phyloP scores from a whole-genome alignment of 1,140 invertebrate genomes.

The Cepaea nemoralis region DNA sequence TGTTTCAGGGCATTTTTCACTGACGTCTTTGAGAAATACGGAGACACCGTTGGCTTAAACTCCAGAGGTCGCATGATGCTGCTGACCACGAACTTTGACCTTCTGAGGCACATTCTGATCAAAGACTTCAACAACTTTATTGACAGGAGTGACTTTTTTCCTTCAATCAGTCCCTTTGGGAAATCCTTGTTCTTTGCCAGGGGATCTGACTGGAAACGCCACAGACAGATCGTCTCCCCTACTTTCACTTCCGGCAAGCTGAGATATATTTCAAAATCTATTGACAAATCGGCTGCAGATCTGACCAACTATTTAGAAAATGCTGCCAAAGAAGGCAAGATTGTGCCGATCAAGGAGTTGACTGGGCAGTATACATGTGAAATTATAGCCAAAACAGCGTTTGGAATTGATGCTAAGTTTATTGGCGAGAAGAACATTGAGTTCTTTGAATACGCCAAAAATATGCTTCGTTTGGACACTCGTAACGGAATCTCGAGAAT shows the following conservation, averaged over 20 bases:
- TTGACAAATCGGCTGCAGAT: neutral
- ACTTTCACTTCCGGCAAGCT: conserved; percentile 18
- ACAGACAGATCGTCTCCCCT: conserved; percentile 20
- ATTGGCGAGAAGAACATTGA: neutral
- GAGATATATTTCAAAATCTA: neutral
- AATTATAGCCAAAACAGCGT: conserved; percentile 17
- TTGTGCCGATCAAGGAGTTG: neutral
- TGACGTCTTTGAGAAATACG: neutral
- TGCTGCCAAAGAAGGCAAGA: neutral
- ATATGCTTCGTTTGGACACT: neutral
- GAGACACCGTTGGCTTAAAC: conserved; percentile 4
- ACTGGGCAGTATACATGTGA: neutral
- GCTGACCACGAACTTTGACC: conserved; percentile 17
- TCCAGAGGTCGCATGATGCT: neutral
- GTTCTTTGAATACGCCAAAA: conserved; percentile 10
- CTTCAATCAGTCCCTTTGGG: neutral
- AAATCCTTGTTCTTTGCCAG: conserved; percentile 5
- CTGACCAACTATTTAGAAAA: neutral
- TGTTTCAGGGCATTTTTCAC: neutral
- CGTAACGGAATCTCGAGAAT: neutral
- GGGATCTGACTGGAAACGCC: neutral
- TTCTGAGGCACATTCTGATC: conserved; percentile 11
- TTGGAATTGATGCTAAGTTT: conserved; percentile 15
- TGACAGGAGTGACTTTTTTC: neutral
- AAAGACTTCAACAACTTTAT: conserved; percentile 38